These are phyloP conservation scores for Myotis findleyi DNA, from an alignment of 2,797 vertebrate genomes.

Conservation along the genomic window DNA sequence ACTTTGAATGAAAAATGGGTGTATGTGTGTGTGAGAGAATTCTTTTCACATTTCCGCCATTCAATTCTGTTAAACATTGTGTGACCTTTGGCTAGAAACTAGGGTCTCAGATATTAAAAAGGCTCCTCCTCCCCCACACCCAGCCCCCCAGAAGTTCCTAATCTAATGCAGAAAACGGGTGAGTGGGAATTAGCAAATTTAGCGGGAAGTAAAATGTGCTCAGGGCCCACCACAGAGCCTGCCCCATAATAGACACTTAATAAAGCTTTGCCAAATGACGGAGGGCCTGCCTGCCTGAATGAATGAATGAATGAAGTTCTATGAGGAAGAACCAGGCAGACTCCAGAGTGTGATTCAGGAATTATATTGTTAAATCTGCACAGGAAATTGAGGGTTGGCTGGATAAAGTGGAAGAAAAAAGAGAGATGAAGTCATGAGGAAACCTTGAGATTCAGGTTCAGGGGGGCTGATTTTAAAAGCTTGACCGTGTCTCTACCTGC, in stretches of 20 bases:
- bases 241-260: no score
- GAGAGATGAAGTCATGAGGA: neutral
- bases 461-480: neutral
- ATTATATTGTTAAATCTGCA: neutral
- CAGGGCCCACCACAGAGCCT: neutral
- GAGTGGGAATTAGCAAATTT: neutral
- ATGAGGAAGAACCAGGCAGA: neutral
- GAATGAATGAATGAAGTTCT: neutral
- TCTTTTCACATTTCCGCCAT: neutral
- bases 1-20: neutral
- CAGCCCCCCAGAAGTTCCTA: neutral
- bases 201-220: neutral
- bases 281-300: neutral
- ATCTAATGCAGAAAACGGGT: neutral
- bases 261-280: neutral
- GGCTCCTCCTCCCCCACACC: neutral
- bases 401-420: neutral
- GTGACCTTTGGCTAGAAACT: neutral
- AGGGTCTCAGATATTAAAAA: neutral
- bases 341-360: neutral
- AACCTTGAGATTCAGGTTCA: neutral
- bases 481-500: neutral
- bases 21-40: neutral
- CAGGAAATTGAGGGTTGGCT: neutral
- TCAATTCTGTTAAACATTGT: neutral